Evolutionary conservation across 2,888 invertebrate genomes (phyloP).

Genomic region (Lepidocyrtinus sp.): DNA sequence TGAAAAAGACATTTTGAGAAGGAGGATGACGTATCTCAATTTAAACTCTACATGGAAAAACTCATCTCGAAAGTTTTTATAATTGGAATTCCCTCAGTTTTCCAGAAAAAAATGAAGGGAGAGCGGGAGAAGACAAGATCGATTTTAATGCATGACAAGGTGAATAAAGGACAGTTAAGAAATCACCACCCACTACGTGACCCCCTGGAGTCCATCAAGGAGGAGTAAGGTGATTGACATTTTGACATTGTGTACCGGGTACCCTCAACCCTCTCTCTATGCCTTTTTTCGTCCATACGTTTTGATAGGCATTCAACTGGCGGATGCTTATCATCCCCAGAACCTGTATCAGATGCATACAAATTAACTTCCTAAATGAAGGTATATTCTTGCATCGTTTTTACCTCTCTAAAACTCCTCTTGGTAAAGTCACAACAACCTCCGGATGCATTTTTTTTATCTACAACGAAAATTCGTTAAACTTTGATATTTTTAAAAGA

Average conservation of each 20-base stretch:
- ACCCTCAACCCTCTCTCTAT: too few species aligned
- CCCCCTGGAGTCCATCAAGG: slow-evolving; percentile 70
- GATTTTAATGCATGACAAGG: slow-evolving; percentile 58
- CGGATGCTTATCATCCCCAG: slow-evolving; percentile 6
- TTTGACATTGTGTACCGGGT: slow-evolving; percentile 68
- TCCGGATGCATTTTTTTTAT: slow-evolving; percentile 54
- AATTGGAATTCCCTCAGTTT: too few species aligned
- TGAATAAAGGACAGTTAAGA: slow-evolving; percentile 64
- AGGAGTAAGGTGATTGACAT: slow-evolving; percentile 70
- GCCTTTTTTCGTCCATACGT: slow-evolving; percentile 23
- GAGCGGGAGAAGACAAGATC: slow-evolving; percentile 48
- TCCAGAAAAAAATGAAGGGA: too few species aligned
- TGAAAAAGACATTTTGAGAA: too few species aligned
- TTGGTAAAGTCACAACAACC: slow-evolving; percentile 53
- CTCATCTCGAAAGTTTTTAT: too few species aligned
- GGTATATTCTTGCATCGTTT: too few species aligned
- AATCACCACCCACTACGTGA: slow-evolving; percentile 70
- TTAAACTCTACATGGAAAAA: too few species aligned
- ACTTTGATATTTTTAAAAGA: too few species aligned
- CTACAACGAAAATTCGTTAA: too few species aligned
- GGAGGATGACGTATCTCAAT: too few species aligned
- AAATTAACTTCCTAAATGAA: slow-evolving; percentile 7
- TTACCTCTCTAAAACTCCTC: too few species aligned
- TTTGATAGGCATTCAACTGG: neutral
- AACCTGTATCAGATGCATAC: neutral